Conservation (phyloP, 2,113 vertebrate genomes). For the Isichthys henryi region DNA sequence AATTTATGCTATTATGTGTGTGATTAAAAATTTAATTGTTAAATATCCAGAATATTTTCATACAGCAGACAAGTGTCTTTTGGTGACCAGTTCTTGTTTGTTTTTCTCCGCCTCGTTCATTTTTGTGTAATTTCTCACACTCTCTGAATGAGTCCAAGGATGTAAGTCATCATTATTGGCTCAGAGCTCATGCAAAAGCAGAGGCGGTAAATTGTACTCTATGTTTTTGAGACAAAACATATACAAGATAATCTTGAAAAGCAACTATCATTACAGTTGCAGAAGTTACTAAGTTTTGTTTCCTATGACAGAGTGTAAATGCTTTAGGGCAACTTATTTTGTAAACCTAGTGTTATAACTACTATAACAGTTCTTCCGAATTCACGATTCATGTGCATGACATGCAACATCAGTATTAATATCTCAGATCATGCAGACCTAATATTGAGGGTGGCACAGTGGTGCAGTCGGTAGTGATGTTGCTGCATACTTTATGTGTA, state of each 20-base stretch:
- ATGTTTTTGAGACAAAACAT: neutral
- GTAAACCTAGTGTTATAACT: neutral
- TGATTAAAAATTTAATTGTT: neutral
- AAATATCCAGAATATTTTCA: neutral
- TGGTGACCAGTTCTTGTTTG: neutral
- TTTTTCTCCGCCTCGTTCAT: neutral
- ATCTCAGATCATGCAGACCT: neutral
- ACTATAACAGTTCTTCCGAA: neutral
- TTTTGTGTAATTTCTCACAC: neutral
- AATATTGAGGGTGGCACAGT: neutral
- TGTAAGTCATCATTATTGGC: neutral
- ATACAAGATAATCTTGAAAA: neutral
- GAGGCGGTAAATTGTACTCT: neutral
- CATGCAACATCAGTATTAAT: neutral
- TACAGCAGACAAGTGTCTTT: neutral
- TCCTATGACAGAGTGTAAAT: neutral
- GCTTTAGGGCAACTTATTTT: neutral
- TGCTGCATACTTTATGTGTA: neutral
- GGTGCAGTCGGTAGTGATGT: neutral
- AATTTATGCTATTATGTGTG: neutral
- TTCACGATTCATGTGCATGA: neutral
- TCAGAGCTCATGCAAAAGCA: neutral
- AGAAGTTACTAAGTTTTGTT: neutral
- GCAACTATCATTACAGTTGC: neutral
- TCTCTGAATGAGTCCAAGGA: neutral